Conservation (phyloP, 2,113 vertebrate species). For the Syngnathus typhle region DNA sequence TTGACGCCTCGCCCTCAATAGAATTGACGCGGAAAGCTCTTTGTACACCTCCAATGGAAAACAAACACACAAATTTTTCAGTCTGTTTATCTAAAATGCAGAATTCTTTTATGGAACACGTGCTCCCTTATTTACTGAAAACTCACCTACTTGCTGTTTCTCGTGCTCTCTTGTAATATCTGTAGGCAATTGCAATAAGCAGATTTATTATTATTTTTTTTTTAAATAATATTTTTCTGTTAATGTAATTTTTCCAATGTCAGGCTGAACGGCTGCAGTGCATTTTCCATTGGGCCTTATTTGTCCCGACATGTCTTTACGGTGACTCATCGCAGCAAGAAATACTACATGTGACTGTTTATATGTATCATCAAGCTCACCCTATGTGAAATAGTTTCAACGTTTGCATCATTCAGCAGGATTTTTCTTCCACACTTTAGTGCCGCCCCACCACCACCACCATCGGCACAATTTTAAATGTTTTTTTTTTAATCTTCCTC, state of each 20-base stretch:
- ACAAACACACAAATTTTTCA: too few species aligned
- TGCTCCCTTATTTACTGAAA: too few species aligned
- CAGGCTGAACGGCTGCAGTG: background rate
- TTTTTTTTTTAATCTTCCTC: conserved; percentile 36
- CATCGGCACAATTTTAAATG: background rate
- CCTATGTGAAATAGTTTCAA: background rate
- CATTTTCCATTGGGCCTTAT: background rate
- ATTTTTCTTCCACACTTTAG: background rate
- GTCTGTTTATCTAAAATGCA: too few species aligned
- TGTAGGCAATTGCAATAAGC: too few species aligned
- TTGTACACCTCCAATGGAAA: background rate
- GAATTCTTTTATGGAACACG: too few species aligned
- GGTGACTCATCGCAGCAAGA: background rate
- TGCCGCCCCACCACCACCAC: background rate
- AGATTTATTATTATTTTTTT: too few species aligned
- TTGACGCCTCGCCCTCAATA: conserved; percentile 59
- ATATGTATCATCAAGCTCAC: conserved; percentile 4
- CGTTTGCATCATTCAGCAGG: conserved; percentile 6
- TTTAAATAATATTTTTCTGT: background rate
- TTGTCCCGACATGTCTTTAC: background rate
- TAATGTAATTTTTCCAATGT: background rate
- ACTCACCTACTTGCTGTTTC: too few species aligned
- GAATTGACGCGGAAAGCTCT: conserved; percentile 30
- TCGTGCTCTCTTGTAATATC: too few species aligned
- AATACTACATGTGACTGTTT: background rate